phyloP scores from a whole-genome alignment of 2,113 vertebrate genomes.

The Lepisosteus osseus region DNA sequence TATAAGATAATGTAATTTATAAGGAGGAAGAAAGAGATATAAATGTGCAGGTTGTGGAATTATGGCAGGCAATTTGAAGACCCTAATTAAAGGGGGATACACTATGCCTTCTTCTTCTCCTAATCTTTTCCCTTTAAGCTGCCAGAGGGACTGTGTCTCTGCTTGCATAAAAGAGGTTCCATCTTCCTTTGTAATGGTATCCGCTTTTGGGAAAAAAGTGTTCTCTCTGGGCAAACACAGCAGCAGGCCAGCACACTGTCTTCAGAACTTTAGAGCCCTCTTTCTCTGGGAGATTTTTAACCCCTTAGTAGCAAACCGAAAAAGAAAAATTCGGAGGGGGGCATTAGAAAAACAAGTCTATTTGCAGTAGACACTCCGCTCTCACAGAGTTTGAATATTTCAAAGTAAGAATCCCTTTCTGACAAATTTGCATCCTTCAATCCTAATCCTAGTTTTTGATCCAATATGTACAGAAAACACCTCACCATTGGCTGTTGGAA shows the following conservation, averaged over 20 bases:
- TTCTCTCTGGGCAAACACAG: constrained; percentile 55
- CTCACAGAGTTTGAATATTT: no score
- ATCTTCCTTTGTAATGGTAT: constrained; percentile 73
- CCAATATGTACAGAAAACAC: no score
- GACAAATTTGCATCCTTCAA: no score
- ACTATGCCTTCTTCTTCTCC: constrained; percentile 60
- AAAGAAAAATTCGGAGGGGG: constrained; percentile 46
- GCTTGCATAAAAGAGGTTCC: constrained; percentile 75
- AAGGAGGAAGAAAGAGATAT: constrained; percentile 35
- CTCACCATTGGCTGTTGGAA: no score
- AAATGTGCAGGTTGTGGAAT: constrained; percentile 6
- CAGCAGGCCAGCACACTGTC: constrained; percentile 49
- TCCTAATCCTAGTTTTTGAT: no score
- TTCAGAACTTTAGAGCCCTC: constrained; percentile 26
- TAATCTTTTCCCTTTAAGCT: constrained; percentile 81
- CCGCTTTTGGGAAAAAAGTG: constrained; percentile 52
- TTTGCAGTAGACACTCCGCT: no score
- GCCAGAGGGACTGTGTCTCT: constrained; percentile 69
- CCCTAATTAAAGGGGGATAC: constrained; percentile 67
- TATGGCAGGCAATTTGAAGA: constrained; percentile 35
- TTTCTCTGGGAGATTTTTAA: constrained; percentile 65
- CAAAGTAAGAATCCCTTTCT: no score
- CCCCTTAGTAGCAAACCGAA: constrained; percentile 63
- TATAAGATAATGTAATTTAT: background rate
- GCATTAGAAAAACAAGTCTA: background rate